phyloP scores from a whole-genome alignment of 1,140 invertebrate species.

The Dendroctonus ponderosae region DNA sequence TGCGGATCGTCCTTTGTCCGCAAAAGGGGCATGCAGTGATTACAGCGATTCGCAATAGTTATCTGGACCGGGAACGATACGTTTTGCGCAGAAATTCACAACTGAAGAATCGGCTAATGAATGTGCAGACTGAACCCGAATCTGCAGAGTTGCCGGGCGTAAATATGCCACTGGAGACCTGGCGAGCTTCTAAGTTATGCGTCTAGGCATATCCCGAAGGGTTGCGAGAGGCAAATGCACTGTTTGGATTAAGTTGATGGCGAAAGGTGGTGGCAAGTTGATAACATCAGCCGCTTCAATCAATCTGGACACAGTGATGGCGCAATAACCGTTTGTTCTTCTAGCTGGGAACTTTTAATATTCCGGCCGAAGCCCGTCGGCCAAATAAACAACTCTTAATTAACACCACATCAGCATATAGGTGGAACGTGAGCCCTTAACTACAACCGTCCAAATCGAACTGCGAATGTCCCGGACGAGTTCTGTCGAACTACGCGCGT shows the following conservation, averaged over 20 bases:
- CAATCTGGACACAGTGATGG: too few relatives aligned
- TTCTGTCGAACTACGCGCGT: slow-evolving; percentile 7
- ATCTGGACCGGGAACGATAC: background rate
- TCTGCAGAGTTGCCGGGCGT: background rate
- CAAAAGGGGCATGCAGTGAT: background rate
- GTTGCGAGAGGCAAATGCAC: background rate
- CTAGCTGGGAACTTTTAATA: slow-evolving; percentile 28
- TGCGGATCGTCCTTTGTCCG: slow-evolving; percentile 1
- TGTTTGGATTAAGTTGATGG: too few relatives aligned
- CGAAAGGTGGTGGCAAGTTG: too few relatives aligned
- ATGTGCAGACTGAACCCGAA: background rate
- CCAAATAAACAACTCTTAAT: slow-evolving; percentile 43
- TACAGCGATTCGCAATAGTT: slow-evolving; percentile 4
- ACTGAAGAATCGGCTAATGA: background rate
- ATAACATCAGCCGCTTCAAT: too few relatives aligned
- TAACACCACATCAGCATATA: slow-evolving; percentile 43
- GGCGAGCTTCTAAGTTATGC: slow-evolving; percentile 6
- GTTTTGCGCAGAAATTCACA: too few relatives aligned
- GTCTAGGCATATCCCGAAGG: slow-evolving; percentile 16
- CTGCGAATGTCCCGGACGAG: slow-evolving; percentile 17
- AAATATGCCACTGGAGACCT: slow-evolving; percentile 16
- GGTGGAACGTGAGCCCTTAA: slow-evolving; percentile 27
- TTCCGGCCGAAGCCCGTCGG: slow-evolving; percentile 23
- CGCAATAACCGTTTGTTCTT: too few relatives aligned
- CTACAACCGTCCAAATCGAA: slow-evolving; percentile 26